Percentiles rank a stretch among this genome's conserved stretches.
Evolutionary conservation across 2,888 invertebrate species (phyloP).

Genomic region (Drosophila leonis): DNA sequence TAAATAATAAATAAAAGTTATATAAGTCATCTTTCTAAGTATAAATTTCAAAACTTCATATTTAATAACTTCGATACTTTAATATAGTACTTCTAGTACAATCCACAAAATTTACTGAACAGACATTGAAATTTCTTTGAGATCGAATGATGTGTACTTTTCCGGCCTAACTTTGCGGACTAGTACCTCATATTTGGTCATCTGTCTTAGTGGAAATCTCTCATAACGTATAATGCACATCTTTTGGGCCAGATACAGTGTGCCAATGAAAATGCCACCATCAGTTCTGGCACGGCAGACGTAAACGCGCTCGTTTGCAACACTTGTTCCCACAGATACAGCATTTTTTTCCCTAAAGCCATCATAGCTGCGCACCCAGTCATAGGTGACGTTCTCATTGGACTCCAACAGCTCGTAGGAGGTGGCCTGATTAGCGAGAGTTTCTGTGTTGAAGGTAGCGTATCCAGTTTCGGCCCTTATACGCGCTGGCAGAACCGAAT

Average conservation of each 20-base stretch:
- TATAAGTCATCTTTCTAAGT: no score
- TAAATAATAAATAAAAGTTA: no score
- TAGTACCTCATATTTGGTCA: slow-evolving; percentile 55
- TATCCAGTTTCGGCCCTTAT: slow-evolving; percentile 47
- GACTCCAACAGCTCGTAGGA: slow-evolving; percentile 42
- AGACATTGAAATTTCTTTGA: no score
- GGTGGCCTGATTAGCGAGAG: background rate
- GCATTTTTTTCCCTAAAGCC: slow-evolving; percentile 45
- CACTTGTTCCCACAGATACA: slow-evolving; percentile 53
- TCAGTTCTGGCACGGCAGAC: slow-evolving; percentile 49
- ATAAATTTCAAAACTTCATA: background rate
- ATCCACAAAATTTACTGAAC: background rate
- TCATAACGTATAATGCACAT: slow-evolving; percentile 45
- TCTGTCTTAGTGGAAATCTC: slow-evolving; percentile 29
- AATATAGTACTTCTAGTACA: background rate
- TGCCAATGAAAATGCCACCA: slow-evolving; percentile 40
- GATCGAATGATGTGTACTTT: background rate
- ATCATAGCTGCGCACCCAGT: slow-evolving; percentile 56
- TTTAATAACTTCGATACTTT: background rate
- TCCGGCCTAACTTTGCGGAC: background rate
- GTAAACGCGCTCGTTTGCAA: slow-evolving; percentile 44
- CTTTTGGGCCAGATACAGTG: slow-evolving; percentile 29
- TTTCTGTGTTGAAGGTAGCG: slow-evolving; percentile 36
- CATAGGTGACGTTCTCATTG: slow-evolving; percentile 34
- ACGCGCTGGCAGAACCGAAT: slow-evolving; percentile 49